Evolutionary conservation across 2,113 vertebrate genomes (phyloP).

Genomic region (Notechis scutatus): DNA sequence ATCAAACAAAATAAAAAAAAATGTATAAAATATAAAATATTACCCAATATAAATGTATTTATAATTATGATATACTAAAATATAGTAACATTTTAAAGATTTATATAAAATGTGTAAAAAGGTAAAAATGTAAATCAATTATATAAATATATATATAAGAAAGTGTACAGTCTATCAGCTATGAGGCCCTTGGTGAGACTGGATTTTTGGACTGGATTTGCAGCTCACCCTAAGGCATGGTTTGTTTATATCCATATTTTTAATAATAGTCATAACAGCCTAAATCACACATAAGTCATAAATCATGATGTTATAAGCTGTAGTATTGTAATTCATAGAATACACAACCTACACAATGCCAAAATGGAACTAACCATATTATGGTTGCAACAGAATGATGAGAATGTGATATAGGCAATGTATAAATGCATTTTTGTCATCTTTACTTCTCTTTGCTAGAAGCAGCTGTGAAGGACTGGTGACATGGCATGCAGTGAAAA

Average conservation of each 20-base stretch:
- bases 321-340: background rate
- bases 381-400: background rate
- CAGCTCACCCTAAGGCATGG: background rate
- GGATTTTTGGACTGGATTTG: background rate
- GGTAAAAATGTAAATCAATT: background rate
- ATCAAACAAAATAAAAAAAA: background rate
- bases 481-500: background rate
- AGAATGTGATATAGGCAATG: background rate
- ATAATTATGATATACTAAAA: background rate
- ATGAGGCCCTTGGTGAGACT: background rate
- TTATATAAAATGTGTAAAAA: background rate
- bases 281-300: background rate
- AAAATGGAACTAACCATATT: background rate
- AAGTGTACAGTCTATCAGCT: background rate
- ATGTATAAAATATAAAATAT: background rate
- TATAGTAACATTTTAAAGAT: background rate
- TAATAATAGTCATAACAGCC: background rate
- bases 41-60: background rate
- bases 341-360: background rate
- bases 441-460: background rate
- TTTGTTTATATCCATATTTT: background rate
- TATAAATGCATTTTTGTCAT: background rate
- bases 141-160: background rate
- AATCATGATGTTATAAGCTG: background rate
- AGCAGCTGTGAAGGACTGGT: background rate